Percentiles rank a stretch among this genome's conserved stretches.
phyloP scores from a whole-genome alignment of 2,888 invertebrate genomes.

The Peribatodes rhomboidaria region DNA sequence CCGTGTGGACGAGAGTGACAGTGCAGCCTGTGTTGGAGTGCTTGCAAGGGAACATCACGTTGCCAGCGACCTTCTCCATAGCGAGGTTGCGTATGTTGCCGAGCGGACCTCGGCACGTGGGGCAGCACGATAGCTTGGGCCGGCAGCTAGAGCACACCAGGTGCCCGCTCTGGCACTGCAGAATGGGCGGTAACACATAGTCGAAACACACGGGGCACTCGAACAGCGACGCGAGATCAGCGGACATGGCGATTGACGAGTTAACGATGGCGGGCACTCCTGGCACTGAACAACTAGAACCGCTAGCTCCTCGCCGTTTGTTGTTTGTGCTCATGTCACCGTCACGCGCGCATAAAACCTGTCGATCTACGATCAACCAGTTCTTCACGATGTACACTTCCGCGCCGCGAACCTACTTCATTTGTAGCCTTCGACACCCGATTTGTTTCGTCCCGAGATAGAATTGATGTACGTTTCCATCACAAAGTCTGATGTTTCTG shows the following conservation, averaged over 20 bases:
- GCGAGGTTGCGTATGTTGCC: slow-evolving; percentile 99
- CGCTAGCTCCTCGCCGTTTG: slow-evolving; percentile 84
- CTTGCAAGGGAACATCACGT: slow-evolving; percentile 99
- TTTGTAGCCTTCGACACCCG: slow-evolving; percentile 80
- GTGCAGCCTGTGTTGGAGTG: slow-evolving; percentile 98
- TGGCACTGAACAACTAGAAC: slow-evolving; percentile 84
- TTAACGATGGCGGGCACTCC: slow-evolving; percentile 85
- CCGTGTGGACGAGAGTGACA: slow-evolving; percentile 96
- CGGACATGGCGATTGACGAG: slow-evolving; percentile 90
- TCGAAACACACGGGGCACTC: slow-evolving; percentile 99
- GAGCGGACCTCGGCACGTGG: slow-evolving; percentile 98
- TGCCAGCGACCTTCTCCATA: slow-evolving; percentile 99
- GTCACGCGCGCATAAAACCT: slow-evolving; percentile 78
- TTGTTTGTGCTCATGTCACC: slow-evolving; percentile 86
- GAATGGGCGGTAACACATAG: slow-evolving; percentile 99
- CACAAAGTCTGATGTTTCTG: slow-evolving; percentile 63
- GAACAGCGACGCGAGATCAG: slow-evolving; percentile 96
- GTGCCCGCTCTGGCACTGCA: slow-evolving; percentile 99
- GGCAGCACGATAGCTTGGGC: slow-evolving; percentile 98
- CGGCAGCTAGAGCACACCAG: slow-evolving; percentile 99
- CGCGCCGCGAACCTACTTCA: slow-evolving; percentile 62
- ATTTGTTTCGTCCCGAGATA: slow-evolving; percentile 74
- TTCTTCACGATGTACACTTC: slow-evolving; percentile 55
- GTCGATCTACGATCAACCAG: slow-evolving; percentile 71
- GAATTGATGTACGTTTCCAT: slow-evolving; percentile 77